Percentiles rank a stretch among this genome's conserved stretches.
Evolutionary conservation across 2,888 invertebrate species (phyloP).

Genomic region (Phymatocera aterrima): DNA sequence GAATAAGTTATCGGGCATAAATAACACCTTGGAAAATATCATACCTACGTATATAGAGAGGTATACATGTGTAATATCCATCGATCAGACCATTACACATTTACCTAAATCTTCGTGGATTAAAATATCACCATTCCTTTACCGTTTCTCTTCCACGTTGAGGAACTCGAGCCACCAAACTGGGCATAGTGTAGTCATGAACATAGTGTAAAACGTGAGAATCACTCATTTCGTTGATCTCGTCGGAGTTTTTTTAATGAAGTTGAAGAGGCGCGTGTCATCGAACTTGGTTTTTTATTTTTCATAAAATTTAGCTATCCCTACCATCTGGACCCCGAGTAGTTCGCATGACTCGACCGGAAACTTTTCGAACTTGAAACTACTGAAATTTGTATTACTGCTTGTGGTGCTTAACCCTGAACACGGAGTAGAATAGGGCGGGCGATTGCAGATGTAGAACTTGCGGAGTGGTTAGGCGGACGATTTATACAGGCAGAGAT

Average conservation of each 20-base stretch:
- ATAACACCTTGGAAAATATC: slow-evolving; percentile 20
- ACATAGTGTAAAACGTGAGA: too few species aligned
- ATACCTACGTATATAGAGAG: neutral
- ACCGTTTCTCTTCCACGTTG: too few species aligned
- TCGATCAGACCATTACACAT: neutral
- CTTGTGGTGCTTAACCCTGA: neutral
- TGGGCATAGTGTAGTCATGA: too few species aligned
- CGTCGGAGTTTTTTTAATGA: too few species aligned
- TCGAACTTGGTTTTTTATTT: neutral
- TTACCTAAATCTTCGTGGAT: too few species aligned
- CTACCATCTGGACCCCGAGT: too few species aligned
- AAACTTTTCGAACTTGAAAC: slow-evolving; percentile 40
- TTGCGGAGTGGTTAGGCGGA: slow-evolving; percentile 7
- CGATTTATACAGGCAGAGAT: slow-evolving; percentile 33
- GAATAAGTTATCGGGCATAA: slow-evolving; percentile 33
- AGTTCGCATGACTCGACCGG: neutral
- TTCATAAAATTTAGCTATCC: too few species aligned
- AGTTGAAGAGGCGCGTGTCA: too few species aligned
- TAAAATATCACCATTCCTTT: too few species aligned
- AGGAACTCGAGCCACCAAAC: too few species aligned
- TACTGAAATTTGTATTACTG: slow-evolving; percentile 4
- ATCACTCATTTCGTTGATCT: too few species aligned
- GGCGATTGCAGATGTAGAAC: slow-evolving; percentile 30
- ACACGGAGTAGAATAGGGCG: slow-evolving; percentile 11
- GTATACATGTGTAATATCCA: neutral